Conservation (phyloP, 2,797 vertebrate species). For the Crocodylus rhombifer region DNA sequence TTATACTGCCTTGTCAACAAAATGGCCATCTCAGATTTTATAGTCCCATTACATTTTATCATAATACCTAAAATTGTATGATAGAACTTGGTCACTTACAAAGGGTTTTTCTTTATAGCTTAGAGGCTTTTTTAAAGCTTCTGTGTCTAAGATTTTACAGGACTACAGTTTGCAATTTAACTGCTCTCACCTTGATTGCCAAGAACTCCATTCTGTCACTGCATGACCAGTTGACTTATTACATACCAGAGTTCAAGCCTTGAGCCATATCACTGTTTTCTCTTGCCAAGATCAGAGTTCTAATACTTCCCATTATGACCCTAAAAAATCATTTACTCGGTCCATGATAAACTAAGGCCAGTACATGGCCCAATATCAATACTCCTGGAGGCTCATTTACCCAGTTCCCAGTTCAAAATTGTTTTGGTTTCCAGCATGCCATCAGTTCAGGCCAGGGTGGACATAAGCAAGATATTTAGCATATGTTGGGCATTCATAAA, state of each 20-base stretch:
- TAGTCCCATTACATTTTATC: neutral
- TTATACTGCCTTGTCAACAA: neutral
- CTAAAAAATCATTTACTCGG: neutral
- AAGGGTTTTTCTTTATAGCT: neutral
- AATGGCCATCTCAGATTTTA: neutral
- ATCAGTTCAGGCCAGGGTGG: neutral
- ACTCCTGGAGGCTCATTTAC: neutral
- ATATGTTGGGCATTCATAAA: too few species aligned
- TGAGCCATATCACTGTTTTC: neutral
- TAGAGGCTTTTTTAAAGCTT: neutral
- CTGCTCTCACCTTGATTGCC: neutral
- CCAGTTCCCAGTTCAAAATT: neutral
- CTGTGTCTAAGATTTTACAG: neutral
- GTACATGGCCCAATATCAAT: neutral
- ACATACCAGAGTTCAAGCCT: neutral
- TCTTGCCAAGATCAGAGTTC: neutral
- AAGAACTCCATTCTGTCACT: neutral
- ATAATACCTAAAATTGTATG: too few species aligned
- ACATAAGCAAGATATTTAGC: neutral
- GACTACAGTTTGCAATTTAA: neutral
- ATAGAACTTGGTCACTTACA: neutral
- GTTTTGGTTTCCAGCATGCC: neutral
- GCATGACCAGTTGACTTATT: neutral
- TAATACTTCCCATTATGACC: neutral
- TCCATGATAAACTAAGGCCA: neutral